Percentiles rank a stretch among this genome's conserved stretches.
phyloP scores from a whole-genome alignment of 23 tunicate genomes.

The Halocynthia aurantium region DNA sequence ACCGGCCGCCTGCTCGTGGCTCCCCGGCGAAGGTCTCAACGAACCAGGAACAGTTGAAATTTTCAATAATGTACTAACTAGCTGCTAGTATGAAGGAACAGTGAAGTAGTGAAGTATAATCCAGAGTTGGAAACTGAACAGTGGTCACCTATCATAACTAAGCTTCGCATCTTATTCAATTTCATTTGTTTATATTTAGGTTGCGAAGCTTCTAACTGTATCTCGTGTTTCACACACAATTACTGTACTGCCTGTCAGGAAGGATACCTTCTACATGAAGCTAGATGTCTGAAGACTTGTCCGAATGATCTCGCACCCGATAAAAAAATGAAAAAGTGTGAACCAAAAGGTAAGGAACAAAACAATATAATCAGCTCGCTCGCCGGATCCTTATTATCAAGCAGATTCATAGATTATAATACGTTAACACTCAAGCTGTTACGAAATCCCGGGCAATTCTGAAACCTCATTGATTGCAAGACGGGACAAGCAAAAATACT shows the following conservation, averaged over 20 bases:
- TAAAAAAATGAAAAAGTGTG: slow-evolving; percentile 6
- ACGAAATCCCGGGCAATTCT: no score
- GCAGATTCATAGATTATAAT: no score
- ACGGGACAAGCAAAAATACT: not conserved
- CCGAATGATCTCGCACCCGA: slow-evolving; percentile 7
- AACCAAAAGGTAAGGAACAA: not conserved
- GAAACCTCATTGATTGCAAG: not conserved
- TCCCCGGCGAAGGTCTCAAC: no score
- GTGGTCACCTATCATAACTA: not conserved
- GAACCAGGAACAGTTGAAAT: no score
- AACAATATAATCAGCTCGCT: not conserved
- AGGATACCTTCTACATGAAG: slow-evolving; percentile 10
- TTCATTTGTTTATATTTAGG: not conserved
- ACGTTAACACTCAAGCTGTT: no score
- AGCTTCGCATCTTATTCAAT: not conserved
- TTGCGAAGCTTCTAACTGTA: slow-evolving; percentile 12
- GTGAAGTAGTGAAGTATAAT: no score
- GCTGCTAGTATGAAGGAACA: no score
- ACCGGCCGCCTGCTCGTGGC: no score
- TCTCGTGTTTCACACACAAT: slow-evolving; percentile 14
- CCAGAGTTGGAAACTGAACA: no score
- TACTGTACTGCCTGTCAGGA: slow-evolving; percentile 23
- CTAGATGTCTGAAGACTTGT: slow-evolving; percentile 3
- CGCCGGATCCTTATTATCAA: not conserved
- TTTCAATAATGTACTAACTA: no score